Evolutionary conservation across 1,140 invertebrate genomes (phyloP).

Genomic region (Drosophila trapezifrons): DNA sequence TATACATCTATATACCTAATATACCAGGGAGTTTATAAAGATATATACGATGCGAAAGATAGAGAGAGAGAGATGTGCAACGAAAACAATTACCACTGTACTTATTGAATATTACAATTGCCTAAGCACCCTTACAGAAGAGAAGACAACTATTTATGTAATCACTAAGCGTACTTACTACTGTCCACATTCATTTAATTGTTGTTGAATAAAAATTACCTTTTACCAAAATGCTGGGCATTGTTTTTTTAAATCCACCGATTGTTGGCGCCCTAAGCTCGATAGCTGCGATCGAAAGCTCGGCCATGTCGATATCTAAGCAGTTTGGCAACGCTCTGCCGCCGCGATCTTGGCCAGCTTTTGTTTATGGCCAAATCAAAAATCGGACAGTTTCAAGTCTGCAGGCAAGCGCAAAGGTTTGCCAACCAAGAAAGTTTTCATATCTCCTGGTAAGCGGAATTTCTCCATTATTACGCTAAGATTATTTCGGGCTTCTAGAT

Average conservation of each 20-base stretch:
- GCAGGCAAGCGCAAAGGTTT: constrained; percentile 39
- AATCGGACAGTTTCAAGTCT: constrained; percentile 39
- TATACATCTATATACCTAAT: constrained; percentile 44
- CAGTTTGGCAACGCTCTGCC: constrained; percentile 6
- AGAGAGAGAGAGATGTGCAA: constrained; percentile 58
- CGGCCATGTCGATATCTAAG: background rate
- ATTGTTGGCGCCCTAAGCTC: constrained; percentile 4
- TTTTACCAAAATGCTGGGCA: constrained; percentile 54
- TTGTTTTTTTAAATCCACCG: constrained; percentile 9
- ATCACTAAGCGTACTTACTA: constrained; percentile 80
- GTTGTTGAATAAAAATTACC: constrained; percentile 80
- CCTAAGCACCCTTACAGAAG: constrained; percentile 38
- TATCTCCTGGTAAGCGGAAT: constrained; percentile 32
- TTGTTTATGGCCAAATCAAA: constrained; percentile 34
- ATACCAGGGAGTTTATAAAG: constrained; percentile 40
- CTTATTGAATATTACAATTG: constrained; percentile 75
- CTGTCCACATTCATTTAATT: constrained; percentile 80
- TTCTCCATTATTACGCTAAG: background rate
- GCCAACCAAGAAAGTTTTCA: background rate
- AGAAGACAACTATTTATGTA: constrained; percentile 73
- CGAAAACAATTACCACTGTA: constrained; percentile 79
- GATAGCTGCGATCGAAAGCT: constrained; percentile 33
- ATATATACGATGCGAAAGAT: constrained; percentile 19
- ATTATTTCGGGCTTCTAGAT: constrained; percentile 1
- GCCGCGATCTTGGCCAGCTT: constrained; percentile 20